A percentile compares a stretch with the other conserved stretches of the same genome.
These are phyloP conservation scores for Dorcus hopei DNA, from an alignment of 2,888 invertebrate species.

Conservation along the genomic window DNA sequence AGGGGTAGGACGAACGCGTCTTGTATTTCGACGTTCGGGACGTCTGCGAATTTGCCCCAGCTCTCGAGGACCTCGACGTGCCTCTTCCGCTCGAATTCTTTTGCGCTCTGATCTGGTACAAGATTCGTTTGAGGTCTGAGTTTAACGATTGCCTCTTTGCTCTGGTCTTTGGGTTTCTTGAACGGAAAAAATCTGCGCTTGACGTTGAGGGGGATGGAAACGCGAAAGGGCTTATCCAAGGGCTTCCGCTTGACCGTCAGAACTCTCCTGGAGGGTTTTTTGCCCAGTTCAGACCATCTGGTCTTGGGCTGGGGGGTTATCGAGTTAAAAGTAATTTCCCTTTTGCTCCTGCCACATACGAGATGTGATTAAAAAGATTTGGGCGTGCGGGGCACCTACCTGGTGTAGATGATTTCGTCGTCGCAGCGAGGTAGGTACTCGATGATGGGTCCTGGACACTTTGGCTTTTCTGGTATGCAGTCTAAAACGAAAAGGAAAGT, in stretches of 20 bases:
- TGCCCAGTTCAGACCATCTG: background rate
- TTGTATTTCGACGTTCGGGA: constrained; percentile 2
- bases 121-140: constrained; percentile 6
- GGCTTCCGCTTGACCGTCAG: background rate
- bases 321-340: too few species aligned
- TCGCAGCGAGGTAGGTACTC: constrained; percentile 14
- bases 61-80: background rate
- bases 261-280: background rate
- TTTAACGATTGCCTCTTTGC: background rate
- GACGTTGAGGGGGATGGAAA: constrained; percentile 1
- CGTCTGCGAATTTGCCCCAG: constrained; percentile 7
- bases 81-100: background rate
- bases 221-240: constrained; percentile 5
- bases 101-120: background rate
- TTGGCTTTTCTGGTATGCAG: constrained; percentile 13
- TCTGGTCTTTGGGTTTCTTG: background rate
- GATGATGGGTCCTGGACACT: constrained; percentile 17
- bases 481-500: constrained; percentile 2
- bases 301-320: too few species aligned
- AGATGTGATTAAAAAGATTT: too few species aligned
- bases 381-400: background rate
- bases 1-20: background rate
- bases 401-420: constrained; percentile 11
- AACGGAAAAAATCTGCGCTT: constrained; percentile 9
- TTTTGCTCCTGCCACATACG: too few species aligned